Base-by-base conservation (phyloP, 2,797 vertebrate genomes). In the Telmatherina bonti region DNA sequence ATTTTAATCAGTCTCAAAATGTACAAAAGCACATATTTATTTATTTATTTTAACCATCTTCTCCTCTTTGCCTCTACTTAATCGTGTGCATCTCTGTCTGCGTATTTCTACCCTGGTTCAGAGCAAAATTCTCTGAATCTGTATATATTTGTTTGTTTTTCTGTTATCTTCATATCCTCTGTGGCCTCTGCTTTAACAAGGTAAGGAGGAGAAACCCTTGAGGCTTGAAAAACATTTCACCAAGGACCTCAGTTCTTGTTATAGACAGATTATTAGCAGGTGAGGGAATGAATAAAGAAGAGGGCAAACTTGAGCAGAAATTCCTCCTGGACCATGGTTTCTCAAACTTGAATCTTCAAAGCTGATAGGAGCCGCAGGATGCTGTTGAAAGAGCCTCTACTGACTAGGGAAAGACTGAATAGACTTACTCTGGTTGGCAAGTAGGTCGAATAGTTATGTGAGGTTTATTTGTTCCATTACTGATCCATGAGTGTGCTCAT, bases 331-430 rank as follows among this genome's bases (percentile, higher is more conserved):
- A 84, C 76, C 6, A 1, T 11, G 18, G 63, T 79, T 83, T 87
- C 72, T 82, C 67, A 79, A 76, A 83, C 82, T 80, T 83, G 79
- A 82, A 83, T 89, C 82, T 88, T 87, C 78, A 89, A 90, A 91
- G 83, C 69, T 30, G 49, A 6, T 24, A 64, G 58, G 67, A 84
- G 81, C 87, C 51, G 52, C 76, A 75, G 83, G 86, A 85, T 64
- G 74, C 67, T 86, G 81, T 78, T 77, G 76, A 83, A 85, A 86
- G 79, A 83, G 70, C 55, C 57, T 75, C 64, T 36, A 29, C 66
- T 71, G 78, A 78, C 84, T 67, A 71, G 73, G 65, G 65, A 82
- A 56, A 68, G 72, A 59, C 68, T 68, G 60, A 83, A 58, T 83
- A 73, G 65, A 77, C 70, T 76, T 58, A 45, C 20, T 49, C 60